Conservation (phyloP, 2,113 vertebrate species). For the Caloenas nicobarica region DNA sequence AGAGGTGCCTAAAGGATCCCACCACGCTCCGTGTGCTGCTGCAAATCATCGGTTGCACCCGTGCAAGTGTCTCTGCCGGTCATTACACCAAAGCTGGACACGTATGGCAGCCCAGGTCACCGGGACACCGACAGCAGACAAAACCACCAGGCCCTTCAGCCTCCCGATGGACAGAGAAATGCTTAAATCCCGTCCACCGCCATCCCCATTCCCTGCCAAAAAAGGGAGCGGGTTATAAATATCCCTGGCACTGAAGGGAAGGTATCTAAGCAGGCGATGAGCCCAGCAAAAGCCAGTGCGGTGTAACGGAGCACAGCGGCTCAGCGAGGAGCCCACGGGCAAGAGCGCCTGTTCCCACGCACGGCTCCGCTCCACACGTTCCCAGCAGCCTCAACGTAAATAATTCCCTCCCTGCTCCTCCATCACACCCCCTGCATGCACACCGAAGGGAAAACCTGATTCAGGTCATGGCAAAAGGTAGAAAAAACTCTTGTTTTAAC, state of each 20-base stretch:
- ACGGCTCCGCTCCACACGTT: constrained; percentile 54
- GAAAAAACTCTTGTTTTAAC: constrained; percentile 37
- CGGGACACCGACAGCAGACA: not conserved
- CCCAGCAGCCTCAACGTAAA: constrained; percentile 52
- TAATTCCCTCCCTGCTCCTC: constrained; percentile 69
- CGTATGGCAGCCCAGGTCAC: not conserved
- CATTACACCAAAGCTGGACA: not conserved
- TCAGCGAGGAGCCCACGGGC: not conserved
- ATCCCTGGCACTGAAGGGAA: too few relatives aligned
- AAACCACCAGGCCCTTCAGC: not conserved
- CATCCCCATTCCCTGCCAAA: accelerated
- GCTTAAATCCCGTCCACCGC: accelerated
- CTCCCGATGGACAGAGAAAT: accelerated
- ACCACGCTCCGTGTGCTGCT: accelerated
- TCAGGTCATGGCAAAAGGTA: constrained; percentile 56
- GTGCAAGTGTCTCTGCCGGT: not conserved
- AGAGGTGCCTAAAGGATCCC: not conserved
- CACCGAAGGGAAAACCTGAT: constrained; percentile 54
- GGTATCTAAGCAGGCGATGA: accelerated
- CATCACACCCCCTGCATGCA: constrained; percentile 66
- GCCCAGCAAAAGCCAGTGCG: accelerated
- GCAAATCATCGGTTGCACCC: accelerated
- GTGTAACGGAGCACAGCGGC: not conserved
- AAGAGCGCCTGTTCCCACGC: not conserved
- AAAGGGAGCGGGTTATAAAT: not conserved